phyloP scores from a whole-genome alignment of 1,140 invertebrate genomes.

The Druon quercuslanigerum region DNA sequence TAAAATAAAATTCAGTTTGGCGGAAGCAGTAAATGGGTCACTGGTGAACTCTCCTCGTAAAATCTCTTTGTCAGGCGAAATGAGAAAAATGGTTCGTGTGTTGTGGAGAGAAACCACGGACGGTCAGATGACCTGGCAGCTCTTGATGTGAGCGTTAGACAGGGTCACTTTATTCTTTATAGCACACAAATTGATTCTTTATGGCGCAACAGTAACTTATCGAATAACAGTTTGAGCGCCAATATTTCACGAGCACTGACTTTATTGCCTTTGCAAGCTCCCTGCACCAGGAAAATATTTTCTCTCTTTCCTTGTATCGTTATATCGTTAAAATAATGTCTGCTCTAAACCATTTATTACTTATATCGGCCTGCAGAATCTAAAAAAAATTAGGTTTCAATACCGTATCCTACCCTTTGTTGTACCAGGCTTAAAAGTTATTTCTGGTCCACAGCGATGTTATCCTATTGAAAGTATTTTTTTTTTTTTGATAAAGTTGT shows the following conservation, averaged over 20 bases:
- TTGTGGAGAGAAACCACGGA: constrained; percentile 2
- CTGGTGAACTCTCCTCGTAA: neutral
- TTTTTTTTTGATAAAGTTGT: too few species aligned
- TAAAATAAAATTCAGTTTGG: too few species aligned
- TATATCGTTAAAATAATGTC: constrained; percentile 25
- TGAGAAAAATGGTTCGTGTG: neutral
- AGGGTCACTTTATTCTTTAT: constrained; percentile 31
- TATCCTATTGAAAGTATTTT: too few species aligned
- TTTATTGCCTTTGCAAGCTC: constrained; percentile 19
- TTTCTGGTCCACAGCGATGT: too few species aligned
- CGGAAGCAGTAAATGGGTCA: too few species aligned
- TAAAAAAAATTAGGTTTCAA: too few species aligned
- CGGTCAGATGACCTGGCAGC: constrained; percentile 11
- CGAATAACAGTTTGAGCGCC: constrained; percentile 28
- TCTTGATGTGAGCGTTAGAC: constrained; percentile 15
- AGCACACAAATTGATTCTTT: constrained; percentile 31
- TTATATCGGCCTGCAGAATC: neutral
- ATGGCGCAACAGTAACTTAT: constrained; percentile 30
- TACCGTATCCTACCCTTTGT: too few species aligned
- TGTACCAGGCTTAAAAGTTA: too few species aligned
- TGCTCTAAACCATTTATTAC: neutral
- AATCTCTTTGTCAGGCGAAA: neutral
- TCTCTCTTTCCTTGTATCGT: constrained; percentile 5
- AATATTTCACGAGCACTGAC: constrained; percentile 13
- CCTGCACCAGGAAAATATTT: neutral